These are phyloP conservation scores for Rhadina sibilatrix DNA, from an alignment of 2,113 vertebrate species.

Conservation along the genomic window DNA sequence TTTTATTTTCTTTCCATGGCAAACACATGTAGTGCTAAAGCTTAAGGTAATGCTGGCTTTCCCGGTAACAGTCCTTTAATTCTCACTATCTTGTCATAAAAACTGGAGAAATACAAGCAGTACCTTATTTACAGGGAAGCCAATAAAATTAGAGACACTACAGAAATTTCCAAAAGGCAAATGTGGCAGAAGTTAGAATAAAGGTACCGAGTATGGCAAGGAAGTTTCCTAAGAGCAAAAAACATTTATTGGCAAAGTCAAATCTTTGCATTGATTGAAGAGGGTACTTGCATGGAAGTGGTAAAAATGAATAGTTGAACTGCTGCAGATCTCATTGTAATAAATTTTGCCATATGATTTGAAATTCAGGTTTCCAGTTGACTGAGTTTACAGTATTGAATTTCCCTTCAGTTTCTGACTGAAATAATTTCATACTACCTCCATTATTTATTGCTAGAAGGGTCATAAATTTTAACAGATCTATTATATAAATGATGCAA, in stretches of 20 bases:
- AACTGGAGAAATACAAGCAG: neutral
- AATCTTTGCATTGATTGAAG: neutral
- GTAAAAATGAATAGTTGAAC: neutral
- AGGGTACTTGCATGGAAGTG: neutral
- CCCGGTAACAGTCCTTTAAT: neutral
- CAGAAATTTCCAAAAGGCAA: neutral
- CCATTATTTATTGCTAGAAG: neutral
- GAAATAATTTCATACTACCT: constrained; percentile 6
- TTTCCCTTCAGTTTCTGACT: constrained; percentile 21
- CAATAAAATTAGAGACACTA: neutral
- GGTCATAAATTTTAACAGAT: constrained; percentile 11
- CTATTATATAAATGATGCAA: neutral
- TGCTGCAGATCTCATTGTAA: constrained; percentile 4
- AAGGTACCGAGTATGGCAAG: neutral
- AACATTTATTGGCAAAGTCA: neutral
- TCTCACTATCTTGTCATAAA: neutral
- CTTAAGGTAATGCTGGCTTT: neutral
- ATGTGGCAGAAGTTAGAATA: neutral
- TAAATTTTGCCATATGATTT: constrained; percentile 30
- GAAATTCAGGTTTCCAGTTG: constrained; percentile 28
- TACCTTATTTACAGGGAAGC: neutral
- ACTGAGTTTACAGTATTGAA: constrained; percentile 21
- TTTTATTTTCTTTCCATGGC: neutral
- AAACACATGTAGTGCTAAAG: neutral
- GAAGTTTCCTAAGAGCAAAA: neutral